Conservation (phyloP, 2,888 invertebrate genomes). For the Chesias legatella region DNA sequence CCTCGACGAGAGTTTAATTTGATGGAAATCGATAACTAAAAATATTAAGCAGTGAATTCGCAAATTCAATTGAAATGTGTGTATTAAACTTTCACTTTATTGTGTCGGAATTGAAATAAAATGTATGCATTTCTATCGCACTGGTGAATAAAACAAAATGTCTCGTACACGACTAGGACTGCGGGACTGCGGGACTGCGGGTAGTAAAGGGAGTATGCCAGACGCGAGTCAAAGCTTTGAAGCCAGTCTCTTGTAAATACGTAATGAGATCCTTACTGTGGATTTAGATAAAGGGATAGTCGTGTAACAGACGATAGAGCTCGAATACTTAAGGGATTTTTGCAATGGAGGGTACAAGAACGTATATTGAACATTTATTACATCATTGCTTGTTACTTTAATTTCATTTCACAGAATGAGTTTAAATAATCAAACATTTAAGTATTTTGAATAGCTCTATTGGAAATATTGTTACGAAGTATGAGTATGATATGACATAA, state of each 20-base stretch:
- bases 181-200: no score
- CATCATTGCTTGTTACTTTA: no score
- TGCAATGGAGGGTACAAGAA: no score
- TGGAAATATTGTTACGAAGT: no score
- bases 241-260: constrained; percentile 24
- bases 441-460: no score
- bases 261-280: constrained; percentile 19
- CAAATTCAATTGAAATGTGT: constrained; percentile 19
- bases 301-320: not conserved
- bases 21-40: no score
- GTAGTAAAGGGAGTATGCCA: constrained; percentile 14
- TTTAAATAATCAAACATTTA: no score
- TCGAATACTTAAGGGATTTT: no score
- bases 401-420: no score
- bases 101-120: constrained; percentile 56
- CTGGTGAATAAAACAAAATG: constrained; percentile 56
- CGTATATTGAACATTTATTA: no score
- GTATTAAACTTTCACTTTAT: constrained; percentile 34
- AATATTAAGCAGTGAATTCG: not conserved
- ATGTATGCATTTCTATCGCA: constrained; percentile 51
- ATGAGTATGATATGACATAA: no score
- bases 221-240: constrained; percentile 24
- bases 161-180: constrained; percentile 27
- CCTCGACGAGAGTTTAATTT: no score
- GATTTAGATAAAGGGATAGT: constrained; percentile 7